Percentiles rank a stretch among this genome's conserved stretches.
Evolutionary conservation across 2,113 vertebrate species (phyloP).

Genomic region (Cisticola juncidis): DNA sequence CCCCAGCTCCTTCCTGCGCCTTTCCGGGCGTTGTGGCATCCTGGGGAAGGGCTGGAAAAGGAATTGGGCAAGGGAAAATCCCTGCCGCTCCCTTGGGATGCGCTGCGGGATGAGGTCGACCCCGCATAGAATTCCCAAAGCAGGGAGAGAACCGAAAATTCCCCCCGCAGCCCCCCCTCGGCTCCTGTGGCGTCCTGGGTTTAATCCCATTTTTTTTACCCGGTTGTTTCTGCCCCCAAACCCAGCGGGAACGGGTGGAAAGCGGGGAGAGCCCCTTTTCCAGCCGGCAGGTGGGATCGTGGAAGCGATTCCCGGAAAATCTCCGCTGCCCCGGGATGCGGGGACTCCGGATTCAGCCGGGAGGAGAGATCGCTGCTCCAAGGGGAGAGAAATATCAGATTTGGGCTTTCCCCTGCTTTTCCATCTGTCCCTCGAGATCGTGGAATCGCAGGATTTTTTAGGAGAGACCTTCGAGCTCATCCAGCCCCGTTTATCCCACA

Average conservation of each 20-base stretch:
- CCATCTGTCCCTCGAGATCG: too few relatives aligned
- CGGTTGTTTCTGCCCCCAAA: background rate
- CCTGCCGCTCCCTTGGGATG: background rate
- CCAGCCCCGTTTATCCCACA: background rate
- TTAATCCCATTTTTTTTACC: background rate
- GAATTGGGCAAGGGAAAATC: background rate
- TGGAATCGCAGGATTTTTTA: background rate
- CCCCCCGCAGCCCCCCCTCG: background rate
- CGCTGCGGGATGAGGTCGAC: background rate
- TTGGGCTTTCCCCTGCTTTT: background rate
- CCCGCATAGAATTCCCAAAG: background rate
- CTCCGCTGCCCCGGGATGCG: background rate
- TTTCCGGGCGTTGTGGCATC: background rate
- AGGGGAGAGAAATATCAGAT: background rate
- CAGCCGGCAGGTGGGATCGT: background rate
- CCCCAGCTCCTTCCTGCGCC: background rate
- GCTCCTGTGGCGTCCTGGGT: rapidly evolving
- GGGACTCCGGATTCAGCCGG: rapidly evolving
- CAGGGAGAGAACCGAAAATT: background rate
- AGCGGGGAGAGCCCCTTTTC: rapidly evolving
- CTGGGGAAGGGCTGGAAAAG: background rate
- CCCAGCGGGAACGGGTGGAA: rapidly evolving
- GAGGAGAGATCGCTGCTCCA: background rate
- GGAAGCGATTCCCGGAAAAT: background rate
- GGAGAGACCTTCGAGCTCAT: background rate